Evolutionary conservation across 92 coral and sea anemone genomes (phyloP).

Genomic region (Siderastrea radians): DNA sequence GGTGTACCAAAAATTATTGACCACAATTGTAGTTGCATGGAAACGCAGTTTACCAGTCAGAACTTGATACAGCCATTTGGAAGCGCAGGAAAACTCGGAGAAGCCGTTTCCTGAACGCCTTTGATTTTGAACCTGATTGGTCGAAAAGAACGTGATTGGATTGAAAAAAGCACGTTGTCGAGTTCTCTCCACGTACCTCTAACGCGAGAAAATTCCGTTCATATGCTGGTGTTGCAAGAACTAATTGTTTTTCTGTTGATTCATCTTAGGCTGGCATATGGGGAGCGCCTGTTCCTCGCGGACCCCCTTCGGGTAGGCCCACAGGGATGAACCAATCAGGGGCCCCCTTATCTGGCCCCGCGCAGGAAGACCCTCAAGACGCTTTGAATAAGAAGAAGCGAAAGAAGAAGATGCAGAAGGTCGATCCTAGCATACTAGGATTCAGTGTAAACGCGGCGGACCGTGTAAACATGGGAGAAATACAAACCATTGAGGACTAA

Average conservation of each 20-base stretch:
- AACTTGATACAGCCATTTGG: background rate
- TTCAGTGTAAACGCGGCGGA: constrained; percentile 99
- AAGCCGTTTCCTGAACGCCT: background rate
- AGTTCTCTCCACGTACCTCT: background rate
- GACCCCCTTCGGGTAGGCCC: constrained; percentile 43
- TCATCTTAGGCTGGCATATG: constrained; percentile 64
- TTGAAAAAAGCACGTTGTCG: background rate
- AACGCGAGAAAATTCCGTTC: background rate
- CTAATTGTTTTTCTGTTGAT: constrained; percentile 5
- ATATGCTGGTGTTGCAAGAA: background rate
- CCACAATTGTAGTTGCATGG: too few species aligned
- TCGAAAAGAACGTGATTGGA: background rate
- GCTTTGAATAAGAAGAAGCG: constrained; percentile 86
- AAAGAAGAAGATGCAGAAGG: constrained; percentile 99
- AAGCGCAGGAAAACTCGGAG: background rate
- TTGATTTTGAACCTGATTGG: background rate
- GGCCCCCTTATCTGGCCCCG: constrained; percentile 35
- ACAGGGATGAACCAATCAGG: constrained; percentile 11
- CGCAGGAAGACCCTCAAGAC: constrained; percentile 69
- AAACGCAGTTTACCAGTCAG: too few species aligned
- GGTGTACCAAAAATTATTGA: too few species aligned
- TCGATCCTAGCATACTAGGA: constrained; percentile 97
- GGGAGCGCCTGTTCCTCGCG: constrained; percentile 61
- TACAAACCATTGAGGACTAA: constrained; percentile 92
- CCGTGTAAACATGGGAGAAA: constrained; percentile 98